A percentile compares a stretch with the other conserved stretches of the same genome.
Conservation (phyloP, 2,888 invertebrate genomes). For the Crioceris asparagi region DNA sequence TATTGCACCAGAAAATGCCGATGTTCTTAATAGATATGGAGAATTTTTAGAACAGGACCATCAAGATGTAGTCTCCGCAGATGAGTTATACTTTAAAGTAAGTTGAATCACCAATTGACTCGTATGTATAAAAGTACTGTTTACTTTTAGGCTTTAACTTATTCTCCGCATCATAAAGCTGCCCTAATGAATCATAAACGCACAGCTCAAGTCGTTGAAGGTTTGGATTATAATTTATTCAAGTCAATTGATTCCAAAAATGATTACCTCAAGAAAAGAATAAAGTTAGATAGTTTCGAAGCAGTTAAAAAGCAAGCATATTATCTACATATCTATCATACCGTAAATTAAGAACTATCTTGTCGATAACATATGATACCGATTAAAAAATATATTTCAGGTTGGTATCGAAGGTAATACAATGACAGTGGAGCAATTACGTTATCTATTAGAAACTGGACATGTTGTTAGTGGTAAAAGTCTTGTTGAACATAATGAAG, state of each 20-base stretch:
- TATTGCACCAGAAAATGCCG: constrained; percentile 84
- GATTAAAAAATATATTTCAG: constrained; percentile 18
- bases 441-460: constrained; percentile 84
- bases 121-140: too few relatives aligned
- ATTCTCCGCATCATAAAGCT: constrained; percentile 71
- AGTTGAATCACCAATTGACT: too few relatives aligned
- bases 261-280: constrained; percentile 60
- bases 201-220: constrained; percentile 81
- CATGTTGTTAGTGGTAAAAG: constrained; percentile 83
- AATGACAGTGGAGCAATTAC: constrained; percentile 84
- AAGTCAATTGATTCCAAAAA: constrained; percentile 75
- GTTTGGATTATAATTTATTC: constrained; percentile 71
- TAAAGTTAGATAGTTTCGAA: constrained; percentile 73
- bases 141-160: constrained; percentile 71
- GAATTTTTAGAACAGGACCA: constrained; percentile 82
- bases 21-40: constrained; percentile 84
- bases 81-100: constrained; percentile 79
- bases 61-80: constrained; percentile 78
- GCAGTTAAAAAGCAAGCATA: constrained; percentile 91
- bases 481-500: constrained; percentile 94
- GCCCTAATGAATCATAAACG: constrained; percentile 72
- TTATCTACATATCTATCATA: constrained; percentile 92
- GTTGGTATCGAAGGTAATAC: constrained; percentile 96
- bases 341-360: too few relatives aligned
- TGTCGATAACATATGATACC: too few relatives aligned